phyloP scores from a whole-genome alignment of 30 jellyfish, hydroid and myxozoan species.

The Hydractinia symbiolongicarpus region DNA sequence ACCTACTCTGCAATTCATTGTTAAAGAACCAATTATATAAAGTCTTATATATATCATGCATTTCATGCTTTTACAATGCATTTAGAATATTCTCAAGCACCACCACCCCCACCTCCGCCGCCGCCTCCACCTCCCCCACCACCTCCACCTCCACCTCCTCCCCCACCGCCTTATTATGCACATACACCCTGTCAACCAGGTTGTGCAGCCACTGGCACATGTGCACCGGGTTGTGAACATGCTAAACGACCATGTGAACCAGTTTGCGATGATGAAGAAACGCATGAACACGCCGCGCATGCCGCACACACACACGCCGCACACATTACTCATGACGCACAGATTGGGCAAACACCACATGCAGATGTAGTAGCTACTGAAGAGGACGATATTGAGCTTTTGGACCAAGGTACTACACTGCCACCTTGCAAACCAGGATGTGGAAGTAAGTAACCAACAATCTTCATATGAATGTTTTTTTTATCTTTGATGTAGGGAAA shows the following conservation, averaged over 20 bases:
- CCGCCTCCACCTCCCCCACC: conserved; percentile 48
- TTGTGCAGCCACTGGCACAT: conserved; percentile 1
- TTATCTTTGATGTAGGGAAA: background rate
- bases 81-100: conserved; percentile 8
- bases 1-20: background rate
- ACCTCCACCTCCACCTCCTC: conserved; percentile 64
- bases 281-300: background rate
- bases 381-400: no score
- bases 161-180: conserved; percentile 53
- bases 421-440: conserved; percentile 7
- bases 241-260: background rate
- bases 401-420: background rate
- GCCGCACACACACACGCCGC: background rate
- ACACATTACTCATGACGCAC: conserved; percentile 12
- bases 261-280: background rate
- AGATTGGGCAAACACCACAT: conserved; percentile 7
- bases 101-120: conserved; percentile 42
- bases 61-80: background rate
- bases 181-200: conserved; percentile 27
- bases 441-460: background rate
- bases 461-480: background rate
- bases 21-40: background rate
- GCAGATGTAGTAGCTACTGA: background rate
- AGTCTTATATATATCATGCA: no score
- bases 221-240: no score